These are phyloP conservation scores for Drosophila barbarae DNA, from an alignment of 2,888 invertebrate species.

Conservation along the genomic window DNA sequence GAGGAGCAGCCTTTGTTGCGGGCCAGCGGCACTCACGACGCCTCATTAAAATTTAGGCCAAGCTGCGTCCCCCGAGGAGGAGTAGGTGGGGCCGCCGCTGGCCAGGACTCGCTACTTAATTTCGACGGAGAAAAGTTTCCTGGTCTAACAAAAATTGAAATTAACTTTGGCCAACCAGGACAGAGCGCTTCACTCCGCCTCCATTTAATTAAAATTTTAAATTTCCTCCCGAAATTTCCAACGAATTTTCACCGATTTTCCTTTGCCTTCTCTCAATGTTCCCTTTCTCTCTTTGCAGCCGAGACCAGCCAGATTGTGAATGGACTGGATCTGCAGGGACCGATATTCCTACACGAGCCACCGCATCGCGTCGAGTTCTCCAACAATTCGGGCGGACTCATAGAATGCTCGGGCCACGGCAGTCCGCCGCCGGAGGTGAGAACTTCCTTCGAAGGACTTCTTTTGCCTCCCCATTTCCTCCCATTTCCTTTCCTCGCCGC, in stretches of 20 bases:
- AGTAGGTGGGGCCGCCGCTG: slow-evolving; percentile 20
- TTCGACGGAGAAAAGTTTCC: slow-evolving; percentile 49
- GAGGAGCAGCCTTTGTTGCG: slow-evolving; percentile 65
- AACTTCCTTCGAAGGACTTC: slow-evolving; percentile 9
- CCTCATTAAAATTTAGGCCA: slow-evolving; percentile 76
- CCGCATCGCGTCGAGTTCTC: slow-evolving; percentile 88
- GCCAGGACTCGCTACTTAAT: slow-evolving; percentile 56
- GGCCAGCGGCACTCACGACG: slow-evolving; percentile 53
- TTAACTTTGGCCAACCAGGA: slow-evolving; percentile 60
- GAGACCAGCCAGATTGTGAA: slow-evolving; percentile 69
- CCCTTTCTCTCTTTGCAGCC: slow-evolving; percentile 44
- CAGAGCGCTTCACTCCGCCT: background rate
- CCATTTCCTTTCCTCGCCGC: background rate
- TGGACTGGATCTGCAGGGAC: slow-evolving; percentile 85
- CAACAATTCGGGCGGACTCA: slow-evolving; percentile 86
- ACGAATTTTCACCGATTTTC: slow-evolving; percentile 20
- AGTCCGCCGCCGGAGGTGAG: slow-evolving; percentile 85
- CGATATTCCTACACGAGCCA: slow-evolving; percentile 85
- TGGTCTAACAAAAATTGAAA: slow-evolving; percentile 68
- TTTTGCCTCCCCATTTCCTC: background rate
- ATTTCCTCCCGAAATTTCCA: slow-evolving; percentile 28
- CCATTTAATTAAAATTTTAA: slow-evolving; percentile 66
- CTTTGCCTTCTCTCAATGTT: slow-evolving; percentile 3
- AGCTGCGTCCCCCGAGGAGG: slow-evolving; percentile 5
- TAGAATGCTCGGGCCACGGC: slow-evolving; percentile 86